phyloP scores from a whole-genome alignment of 2,113 vertebrate genomes.

The Periophthalmodon schlosseri region DNA sequence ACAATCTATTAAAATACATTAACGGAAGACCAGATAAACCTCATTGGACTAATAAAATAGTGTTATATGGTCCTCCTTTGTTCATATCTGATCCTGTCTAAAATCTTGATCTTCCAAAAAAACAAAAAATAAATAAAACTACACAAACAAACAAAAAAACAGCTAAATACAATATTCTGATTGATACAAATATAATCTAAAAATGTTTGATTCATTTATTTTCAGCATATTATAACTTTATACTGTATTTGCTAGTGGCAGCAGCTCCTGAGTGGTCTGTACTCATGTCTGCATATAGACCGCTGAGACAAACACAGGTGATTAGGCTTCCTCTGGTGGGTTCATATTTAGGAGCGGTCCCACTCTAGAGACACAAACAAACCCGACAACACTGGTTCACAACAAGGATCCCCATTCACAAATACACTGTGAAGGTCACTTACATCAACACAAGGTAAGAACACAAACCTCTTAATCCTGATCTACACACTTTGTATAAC shows the following conservation, averaged over 20 bases:
- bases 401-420: conserved; percentile 45
- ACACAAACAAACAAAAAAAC: too few relatives aligned
- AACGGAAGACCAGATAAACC: too few relatives aligned
- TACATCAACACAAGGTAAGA: too few relatives aligned
- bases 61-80: not conserved
- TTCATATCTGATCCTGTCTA: not conserved
- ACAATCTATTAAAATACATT: too few relatives aligned
- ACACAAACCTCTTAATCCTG: conserved; percentile 16
- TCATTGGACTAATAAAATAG: not conserved
- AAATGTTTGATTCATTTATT: not conserved
- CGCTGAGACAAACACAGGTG: conserved; percentile 29
- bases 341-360: conserved; percentile 21
- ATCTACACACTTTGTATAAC: not conserved
- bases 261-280: not conserved
- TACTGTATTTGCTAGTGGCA: not conserved
- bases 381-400: conserved; percentile 31
- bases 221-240: not conserved
- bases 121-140: too few relatives aligned
- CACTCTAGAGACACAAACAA: conserved; percentile 39
- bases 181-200: too few relatives aligned
- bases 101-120: not conserved
- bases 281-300: not conserved
- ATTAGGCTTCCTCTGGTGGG: conserved; percentile 23
- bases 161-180: too few relatives aligned
- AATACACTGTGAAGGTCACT: conserved; percentile 16